Conservation (phyloP, 1,140 invertebrate genomes). For the Nebria ingens region DNA sequence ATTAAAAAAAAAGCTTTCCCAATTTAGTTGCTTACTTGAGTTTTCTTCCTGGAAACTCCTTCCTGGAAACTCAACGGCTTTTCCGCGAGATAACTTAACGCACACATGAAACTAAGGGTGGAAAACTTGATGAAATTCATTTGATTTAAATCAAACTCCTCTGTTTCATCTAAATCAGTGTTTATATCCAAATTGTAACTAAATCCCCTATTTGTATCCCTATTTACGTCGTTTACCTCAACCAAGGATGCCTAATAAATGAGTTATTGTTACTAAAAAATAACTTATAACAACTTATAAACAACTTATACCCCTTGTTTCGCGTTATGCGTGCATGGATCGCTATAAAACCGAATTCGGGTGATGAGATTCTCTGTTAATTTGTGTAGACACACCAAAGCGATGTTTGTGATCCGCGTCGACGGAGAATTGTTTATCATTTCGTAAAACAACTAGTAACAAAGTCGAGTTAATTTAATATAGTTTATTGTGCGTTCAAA, state of each 20-base stretch:
- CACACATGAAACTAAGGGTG: constrained; percentile 32
- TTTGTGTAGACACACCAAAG: constrained; percentile 36
- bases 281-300: too few species aligned
- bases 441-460: constrained; percentile 22
- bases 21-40: neutral
- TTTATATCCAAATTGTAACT: too few species aligned
- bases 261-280: too few species aligned
- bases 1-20: neutral
- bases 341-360: constrained; percentile 40
- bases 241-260: too few species aligned
- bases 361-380: constrained; percentile 36
- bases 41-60: constrained; percentile 10
- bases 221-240: too few species aligned
- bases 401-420: constrained; percentile 24
- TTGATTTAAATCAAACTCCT: too few species aligned
- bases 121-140: too few species aligned
- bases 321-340: constrained; percentile 38
- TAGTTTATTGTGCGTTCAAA: constrained; percentile 21
- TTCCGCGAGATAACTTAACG: constrained; percentile 31
- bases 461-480: constrained; percentile 12
- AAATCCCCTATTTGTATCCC: too few species aligned
- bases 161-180: too few species aligned
- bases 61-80: constrained; percentile 18
- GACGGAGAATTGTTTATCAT: constrained; percentile 23
- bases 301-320: constrained; percentile 36